Evolutionary conservation across 2,888 invertebrate species (phyloP), one percentile per base, ranked within the genome.

Genomic region (Rhingia campestris): DNA sequence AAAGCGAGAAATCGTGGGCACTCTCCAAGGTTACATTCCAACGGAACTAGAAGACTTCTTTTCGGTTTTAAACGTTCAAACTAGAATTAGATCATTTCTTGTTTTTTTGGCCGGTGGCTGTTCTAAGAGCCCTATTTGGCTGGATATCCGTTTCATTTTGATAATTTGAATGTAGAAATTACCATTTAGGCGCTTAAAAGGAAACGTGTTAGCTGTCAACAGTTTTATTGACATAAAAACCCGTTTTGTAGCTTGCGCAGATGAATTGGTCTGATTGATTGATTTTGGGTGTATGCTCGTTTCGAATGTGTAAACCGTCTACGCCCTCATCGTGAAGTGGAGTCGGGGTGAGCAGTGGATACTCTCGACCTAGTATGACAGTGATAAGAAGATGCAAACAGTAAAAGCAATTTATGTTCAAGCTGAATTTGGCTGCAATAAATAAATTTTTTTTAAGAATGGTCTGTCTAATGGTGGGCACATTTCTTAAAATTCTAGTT

Each of bases 11-110:
- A n/a, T 58, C 69, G 66, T 67, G 45, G 54, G 54, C 37, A 9
- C 49, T 9, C 32, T 35, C 10, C 59, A 61, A 72, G 59, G 72
- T 35, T 35, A 43, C 51, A 72, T 72, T 72, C 72, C 61, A 12
- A 32, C 45, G n/a, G 53, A 41, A 53, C 59, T 53, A 61, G 22
- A 22, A 22, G 22, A 1, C 22, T 22, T 53, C 43, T 61, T 72
- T 61, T 37, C 22, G 41, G 30, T 51, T 32, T 37, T 10, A 9
- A 10, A 5, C 45, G 61, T 45, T 72, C 9, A 54, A 72, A 53
- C 63, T 33, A 14, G 72, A 61, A 72, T 72, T 72, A 72, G 72
- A 72, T 72, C 72, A 72, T 72, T 72, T 61, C 54, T 37, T 43
- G n/a, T 53, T 53, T 63, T 63, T 53, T 53, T 12, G 51, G 35